These are phyloP conservation scores for Hypolimnas misippus DNA, from an alignment of 2,888 invertebrate genomes.

Conservation along the genomic window DNA sequence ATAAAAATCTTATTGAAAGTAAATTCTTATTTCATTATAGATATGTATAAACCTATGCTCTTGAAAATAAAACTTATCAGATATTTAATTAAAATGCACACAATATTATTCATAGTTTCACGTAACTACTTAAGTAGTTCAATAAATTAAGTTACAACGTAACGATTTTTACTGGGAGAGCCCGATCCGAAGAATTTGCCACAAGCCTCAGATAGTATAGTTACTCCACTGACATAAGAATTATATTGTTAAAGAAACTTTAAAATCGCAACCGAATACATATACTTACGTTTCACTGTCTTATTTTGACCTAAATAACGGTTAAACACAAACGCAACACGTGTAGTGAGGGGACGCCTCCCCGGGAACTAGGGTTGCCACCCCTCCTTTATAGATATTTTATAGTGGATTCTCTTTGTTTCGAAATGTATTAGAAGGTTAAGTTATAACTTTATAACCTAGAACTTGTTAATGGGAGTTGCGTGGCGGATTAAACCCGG, in stretches of 20 bases:
- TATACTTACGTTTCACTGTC: constrained; percentile 33
- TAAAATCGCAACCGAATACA: constrained; percentile 14
- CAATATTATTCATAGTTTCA: too few relatives aligned
- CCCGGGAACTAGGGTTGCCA: constrained; percentile 27
- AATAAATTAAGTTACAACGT: too few relatives aligned
- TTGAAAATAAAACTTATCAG: too few relatives aligned
- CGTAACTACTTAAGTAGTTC: too few relatives aligned
- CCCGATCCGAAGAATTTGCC: too few relatives aligned
- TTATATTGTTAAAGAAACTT: neutral
- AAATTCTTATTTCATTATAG: too few relatives aligned
- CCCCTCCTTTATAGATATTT: constrained; percentile 11
- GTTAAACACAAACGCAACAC: constrained; percentile 31
- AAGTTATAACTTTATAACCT: constrained; percentile 3
- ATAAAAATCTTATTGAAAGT: too few relatives aligned
- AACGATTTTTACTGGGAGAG: too few relatives aligned
- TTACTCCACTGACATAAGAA: neutral
- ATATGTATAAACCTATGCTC: too few relatives aligned
- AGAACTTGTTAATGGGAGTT: neutral
- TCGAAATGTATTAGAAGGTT: constrained; percentile 4
- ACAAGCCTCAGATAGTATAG: too few relatives aligned
- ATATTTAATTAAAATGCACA: too few relatives aligned
- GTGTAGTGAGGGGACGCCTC: constrained; percentile 36
- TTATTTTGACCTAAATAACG: constrained; percentile 40
- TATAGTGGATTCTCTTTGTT: constrained; percentile 11
- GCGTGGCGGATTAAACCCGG: neutral